phyloP scores from a whole-genome alignment of 2,888 invertebrate genomes.

The Oligia fasciuncula region DNA sequence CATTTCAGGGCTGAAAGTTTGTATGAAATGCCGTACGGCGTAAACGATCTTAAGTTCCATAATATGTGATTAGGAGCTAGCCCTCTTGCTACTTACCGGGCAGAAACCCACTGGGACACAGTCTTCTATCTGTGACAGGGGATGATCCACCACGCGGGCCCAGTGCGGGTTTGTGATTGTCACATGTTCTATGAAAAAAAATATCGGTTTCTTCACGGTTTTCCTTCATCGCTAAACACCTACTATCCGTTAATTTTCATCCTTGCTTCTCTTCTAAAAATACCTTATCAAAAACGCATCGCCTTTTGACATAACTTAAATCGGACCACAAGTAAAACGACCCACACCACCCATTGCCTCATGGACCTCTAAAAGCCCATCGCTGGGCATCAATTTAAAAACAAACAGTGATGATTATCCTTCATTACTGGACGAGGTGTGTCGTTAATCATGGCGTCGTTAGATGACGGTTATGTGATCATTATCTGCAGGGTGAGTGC shows the following conservation, averaged over 20 bases:
- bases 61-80: too few species aligned
- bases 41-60: too few species aligned
- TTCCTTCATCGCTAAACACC: too few species aligned
- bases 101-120: too few species aligned
- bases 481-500: conserved; percentile 70
- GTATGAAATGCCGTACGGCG: too few species aligned
- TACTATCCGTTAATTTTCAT: not conserved
- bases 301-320: not conserved
- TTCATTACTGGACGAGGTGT: conserved; percentile 84
- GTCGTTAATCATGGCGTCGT: conserved; percentile 80
- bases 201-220: too few species aligned
- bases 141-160: too few species aligned
- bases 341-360: not conserved
- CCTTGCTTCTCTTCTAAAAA: not conserved
- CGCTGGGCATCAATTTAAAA: conserved; percentile 69
- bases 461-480: conserved; percentile 76
- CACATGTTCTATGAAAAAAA: too few species aligned
- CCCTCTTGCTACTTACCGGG: too few species aligned
- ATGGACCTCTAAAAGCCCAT: conserved; percentile 54
- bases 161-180: too few species aligned
- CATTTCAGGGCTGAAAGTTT: too few species aligned
- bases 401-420: conserved; percentile 86
- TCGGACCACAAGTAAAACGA: not conserved
- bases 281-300: not conserved
- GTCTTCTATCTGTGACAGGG: too few species aligned